A percentile compares a stretch with the other conserved stretches of the same genome.
Conservation (phyloP, 2,797 vertebrate species). For the Novumbra hubbsi region DNA sequence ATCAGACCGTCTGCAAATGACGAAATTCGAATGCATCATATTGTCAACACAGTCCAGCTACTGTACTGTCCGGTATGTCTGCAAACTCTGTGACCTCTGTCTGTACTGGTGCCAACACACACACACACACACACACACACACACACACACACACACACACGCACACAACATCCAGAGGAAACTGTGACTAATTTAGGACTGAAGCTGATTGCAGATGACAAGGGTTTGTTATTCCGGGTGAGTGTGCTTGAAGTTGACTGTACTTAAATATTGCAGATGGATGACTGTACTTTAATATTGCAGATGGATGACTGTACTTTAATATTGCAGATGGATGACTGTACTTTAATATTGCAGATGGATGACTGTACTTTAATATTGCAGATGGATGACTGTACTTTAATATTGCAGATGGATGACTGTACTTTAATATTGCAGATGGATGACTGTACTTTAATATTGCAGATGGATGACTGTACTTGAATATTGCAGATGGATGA, state of each 20-base stretch:
- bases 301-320: too few relatives aligned
- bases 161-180: neutral
- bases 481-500: slow-evolving; percentile 1
- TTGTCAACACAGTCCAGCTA: slow-evolving; percentile 18
- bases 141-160: slow-evolving; percentile 5
- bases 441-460: too few relatives aligned
- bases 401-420: too few relatives aligned
- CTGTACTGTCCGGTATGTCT: slow-evolving; percentile 1
- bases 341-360: too few relatives aligned
- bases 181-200: slow-evolving; percentile 12
- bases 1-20: too few relatives aligned
- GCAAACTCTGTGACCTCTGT: slow-evolving; percentile 26
- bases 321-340: too few relatives aligned
- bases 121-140: slow-evolving; percentile 3
- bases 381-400: too few relatives aligned
- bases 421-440: too few relatives aligned
- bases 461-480: too few relatives aligned
- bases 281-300: too few relatives aligned
- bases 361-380: too few relatives aligned
- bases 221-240: too few relatives aligned
- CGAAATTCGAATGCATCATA: slow-evolving; percentile 39
- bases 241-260: neutral
- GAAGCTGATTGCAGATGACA: neutral
- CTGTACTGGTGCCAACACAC: slow-evolving; percentile 4
- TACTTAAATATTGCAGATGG: neutral